Conservation (phyloP, 2,888 invertebrate species). For the Xanthorhoe spadicearia region DNA sequence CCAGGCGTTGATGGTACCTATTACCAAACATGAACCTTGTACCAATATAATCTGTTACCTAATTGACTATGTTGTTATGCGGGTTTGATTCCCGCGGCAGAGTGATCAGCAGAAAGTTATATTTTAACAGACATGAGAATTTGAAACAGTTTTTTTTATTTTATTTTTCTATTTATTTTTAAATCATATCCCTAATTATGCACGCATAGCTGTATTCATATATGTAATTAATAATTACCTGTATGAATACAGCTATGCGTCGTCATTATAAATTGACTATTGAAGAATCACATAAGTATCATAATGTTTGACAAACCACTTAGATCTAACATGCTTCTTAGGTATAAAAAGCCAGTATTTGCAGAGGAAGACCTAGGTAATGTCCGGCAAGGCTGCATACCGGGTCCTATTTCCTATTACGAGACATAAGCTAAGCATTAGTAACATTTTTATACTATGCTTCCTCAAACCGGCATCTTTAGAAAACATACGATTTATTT, state of each 20-base stretch:
- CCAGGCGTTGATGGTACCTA: neutral
- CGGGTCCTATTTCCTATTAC: constrained; percentile 3
- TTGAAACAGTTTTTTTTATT: too few species aligned
- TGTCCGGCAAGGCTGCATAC: constrained; percentile 1
- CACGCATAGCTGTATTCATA: too few species aligned
- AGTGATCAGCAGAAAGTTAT: too few species aligned
- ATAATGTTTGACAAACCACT: neutral
- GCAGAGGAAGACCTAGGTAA: neutral
- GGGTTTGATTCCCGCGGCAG: too few species aligned
- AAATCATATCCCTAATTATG: too few species aligned
- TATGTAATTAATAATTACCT: too few species aligned
- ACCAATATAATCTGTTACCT: neutral
- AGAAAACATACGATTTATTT: neutral
- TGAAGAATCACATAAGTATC: neutral
- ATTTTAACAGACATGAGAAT: too few species aligned
- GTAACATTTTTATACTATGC: neutral
- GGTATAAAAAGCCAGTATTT: constrained; percentile 2
- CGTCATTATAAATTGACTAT: too few species aligned
- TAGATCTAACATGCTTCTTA: neutral
- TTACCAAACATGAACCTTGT: neutral
- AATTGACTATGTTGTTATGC: too few species aligned
- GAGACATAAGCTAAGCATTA: neutral
- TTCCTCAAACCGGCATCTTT: neutral
- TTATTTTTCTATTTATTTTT: too few species aligned
- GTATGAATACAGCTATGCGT: too few species aligned